Evolutionary conservation across 2,113 vertebrate genomes (phyloP).

Genomic region (Herpailurus yagouaroundi): DNA sequence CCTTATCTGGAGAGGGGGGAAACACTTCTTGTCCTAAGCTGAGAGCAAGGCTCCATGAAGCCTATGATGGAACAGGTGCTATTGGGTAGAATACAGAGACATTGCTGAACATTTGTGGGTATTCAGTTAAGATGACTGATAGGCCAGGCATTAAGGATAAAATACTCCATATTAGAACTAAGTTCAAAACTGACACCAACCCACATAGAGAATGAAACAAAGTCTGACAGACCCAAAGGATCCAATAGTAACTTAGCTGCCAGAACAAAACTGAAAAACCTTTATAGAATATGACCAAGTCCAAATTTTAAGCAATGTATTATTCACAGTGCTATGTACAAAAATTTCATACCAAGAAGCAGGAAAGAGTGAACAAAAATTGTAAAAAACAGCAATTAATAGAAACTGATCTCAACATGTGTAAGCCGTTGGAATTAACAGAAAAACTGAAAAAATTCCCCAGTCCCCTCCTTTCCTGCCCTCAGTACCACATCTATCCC

Average conservation of each 20-base stretch:
- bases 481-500: neutral
- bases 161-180: neutral
- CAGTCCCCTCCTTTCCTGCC: neutral
- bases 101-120: neutral
- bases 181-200: neutral
- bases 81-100: neutral
- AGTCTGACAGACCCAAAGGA: neutral
- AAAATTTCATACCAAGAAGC: neutral
- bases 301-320: neutral
- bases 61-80: neutral
- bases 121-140: neutral
- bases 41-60: constrained; percentile 5
- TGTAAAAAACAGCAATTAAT: neutral
- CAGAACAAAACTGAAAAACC: neutral
- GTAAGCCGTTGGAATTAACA: neutral
- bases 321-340: neutral
- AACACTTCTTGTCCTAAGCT: neutral
- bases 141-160: neutral
- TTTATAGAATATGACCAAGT: neutral
- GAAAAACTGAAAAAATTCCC: neutral
- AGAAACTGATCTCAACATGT: neutral
- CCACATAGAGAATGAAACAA: neutral
- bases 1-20: neutral
- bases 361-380: neutral
- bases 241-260: neutral